Percentiles rank a stretch among this genome's conserved stretches.
phyloP scores from a whole-genome alignment of 2,888 invertebrate genomes.

The Dynastes grantii region DNA sequence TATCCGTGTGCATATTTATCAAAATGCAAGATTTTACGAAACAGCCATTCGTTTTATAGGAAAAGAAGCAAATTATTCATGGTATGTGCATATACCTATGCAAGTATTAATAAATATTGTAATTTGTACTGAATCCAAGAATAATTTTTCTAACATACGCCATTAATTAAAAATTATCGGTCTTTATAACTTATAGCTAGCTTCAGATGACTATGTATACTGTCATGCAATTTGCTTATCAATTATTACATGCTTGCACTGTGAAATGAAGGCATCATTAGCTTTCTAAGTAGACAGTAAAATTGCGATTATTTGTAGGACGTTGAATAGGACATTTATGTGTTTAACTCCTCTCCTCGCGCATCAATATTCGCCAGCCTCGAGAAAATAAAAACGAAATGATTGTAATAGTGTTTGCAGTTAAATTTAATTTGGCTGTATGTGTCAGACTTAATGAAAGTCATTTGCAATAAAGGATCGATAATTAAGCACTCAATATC shows the following conservation, averaged over 20 bases:
- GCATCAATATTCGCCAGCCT: not conserved
- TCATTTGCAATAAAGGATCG: slow-evolving; percentile 1
- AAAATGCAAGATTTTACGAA: no score
- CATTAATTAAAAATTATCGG: no score
- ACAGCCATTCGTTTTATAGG: no score
- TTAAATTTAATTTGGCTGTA: slow-evolving; percentile 15
- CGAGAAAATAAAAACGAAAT: not conserved
- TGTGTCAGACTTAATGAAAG: slow-evolving; percentile 18
- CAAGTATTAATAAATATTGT: no score
- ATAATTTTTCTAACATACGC: no score
- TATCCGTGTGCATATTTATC: no score
- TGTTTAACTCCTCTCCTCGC: not conserved
- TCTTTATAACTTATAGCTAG: no score
- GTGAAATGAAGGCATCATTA: not conserved
- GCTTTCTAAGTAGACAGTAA: not conserved
- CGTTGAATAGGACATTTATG: not conserved
- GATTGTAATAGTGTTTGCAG: not conserved
- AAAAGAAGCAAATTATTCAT: no score
- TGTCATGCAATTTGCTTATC: not conserved
- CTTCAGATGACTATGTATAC: no score
- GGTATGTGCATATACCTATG: no score
- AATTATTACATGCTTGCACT: not conserved
- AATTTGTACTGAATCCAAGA: no score
- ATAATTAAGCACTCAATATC: slow-evolving; percentile 27
- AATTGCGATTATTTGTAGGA: not conserved